phyloP scores from a whole-genome alignment of 2,888 invertebrate species.

The Scrobipalpa atriplicella region DNA sequence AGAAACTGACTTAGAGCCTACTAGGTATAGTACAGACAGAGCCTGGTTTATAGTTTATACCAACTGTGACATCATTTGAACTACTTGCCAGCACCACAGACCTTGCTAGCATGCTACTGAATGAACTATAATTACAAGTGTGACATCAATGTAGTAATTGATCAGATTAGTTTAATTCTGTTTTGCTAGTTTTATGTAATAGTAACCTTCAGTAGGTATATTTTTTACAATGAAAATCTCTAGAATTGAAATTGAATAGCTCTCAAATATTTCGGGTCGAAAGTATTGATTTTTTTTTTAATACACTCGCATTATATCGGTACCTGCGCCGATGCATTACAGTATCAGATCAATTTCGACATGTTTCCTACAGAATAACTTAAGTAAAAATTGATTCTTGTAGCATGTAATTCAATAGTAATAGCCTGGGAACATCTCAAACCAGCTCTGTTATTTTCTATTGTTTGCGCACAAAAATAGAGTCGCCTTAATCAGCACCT shows the following conservation, averaged over 20 bases:
- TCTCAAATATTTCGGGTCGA: too few relatives aligned
- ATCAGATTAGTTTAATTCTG: neutral
- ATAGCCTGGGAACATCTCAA: conserved; percentile 10
- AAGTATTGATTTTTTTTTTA: too few relatives aligned
- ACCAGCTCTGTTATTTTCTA: conserved; percentile 4
- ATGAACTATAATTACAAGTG: conserved; percentile 13
- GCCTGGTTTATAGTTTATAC: conserved; percentile 33
- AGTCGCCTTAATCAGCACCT: conserved; percentile 20
- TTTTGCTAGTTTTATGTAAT: neutral
- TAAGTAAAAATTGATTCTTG: neutral
- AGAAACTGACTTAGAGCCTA: neutral
- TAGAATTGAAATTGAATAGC: too few relatives aligned
- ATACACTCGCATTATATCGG: too few relatives aligned
- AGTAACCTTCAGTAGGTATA: too few relatives aligned
- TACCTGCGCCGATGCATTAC: neutral
- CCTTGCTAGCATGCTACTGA: conserved; percentile 41
- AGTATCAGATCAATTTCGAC: neutral
- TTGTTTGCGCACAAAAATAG: neutral
- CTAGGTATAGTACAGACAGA: neutral
- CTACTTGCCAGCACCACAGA: conserved; percentile 48
- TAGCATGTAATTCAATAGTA: neutral
- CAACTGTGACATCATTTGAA: conserved; percentile 50
- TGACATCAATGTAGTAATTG: conserved; percentile 9
- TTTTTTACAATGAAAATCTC: too few relatives aligned
- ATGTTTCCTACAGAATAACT: neutral